phyloP scores from a whole-genome alignment of 2,113 vertebrate genomes.

The Proterorhinus semilunaris region DNA sequence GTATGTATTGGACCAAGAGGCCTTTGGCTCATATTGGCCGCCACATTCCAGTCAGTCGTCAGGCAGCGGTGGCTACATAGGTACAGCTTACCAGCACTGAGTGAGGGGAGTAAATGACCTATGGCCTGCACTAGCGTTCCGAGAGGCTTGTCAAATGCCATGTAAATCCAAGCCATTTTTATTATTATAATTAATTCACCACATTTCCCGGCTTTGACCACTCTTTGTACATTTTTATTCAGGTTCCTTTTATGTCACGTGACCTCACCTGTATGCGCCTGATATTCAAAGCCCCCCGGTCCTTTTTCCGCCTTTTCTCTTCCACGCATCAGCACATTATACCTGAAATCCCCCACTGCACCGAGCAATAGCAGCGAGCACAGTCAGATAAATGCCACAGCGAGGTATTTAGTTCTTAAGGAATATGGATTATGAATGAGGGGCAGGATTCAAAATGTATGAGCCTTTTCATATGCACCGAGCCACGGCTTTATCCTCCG shows the following conservation, averaged over 20 bases:
- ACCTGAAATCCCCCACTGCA: constrained; percentile 19
- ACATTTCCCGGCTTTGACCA: no score
- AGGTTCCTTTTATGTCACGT: constrained; percentile 8
- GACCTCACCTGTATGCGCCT: constrained; percentile 18
- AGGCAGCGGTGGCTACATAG: no score
- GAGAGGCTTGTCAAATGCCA: no score
- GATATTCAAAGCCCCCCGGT: constrained; percentile 19
- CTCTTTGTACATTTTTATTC: no score
- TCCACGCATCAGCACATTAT: constrained; percentile 33
- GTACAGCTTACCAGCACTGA: no score
- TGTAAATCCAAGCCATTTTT: no score
- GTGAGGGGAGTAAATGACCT: no score
- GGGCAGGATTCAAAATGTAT: constrained; percentile 70
- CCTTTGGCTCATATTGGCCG: no score
- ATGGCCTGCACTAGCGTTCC: no score
- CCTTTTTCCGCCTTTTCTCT: constrained; percentile 19
- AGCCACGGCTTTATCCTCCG: constrained; percentile 51
- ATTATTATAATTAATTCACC: no score
- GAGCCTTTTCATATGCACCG: constrained; percentile 63
- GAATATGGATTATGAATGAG: constrained; percentile 72
- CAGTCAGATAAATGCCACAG: constrained; percentile 58
- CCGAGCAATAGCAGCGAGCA: constrained; percentile 42
- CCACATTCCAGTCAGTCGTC: no score
- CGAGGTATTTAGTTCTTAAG: constrained; percentile 65
- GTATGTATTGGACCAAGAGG: no score